phyloP scores from a whole-genome alignment of 2,113 vertebrate genomes.

The Callipepla squamata region DNA sequence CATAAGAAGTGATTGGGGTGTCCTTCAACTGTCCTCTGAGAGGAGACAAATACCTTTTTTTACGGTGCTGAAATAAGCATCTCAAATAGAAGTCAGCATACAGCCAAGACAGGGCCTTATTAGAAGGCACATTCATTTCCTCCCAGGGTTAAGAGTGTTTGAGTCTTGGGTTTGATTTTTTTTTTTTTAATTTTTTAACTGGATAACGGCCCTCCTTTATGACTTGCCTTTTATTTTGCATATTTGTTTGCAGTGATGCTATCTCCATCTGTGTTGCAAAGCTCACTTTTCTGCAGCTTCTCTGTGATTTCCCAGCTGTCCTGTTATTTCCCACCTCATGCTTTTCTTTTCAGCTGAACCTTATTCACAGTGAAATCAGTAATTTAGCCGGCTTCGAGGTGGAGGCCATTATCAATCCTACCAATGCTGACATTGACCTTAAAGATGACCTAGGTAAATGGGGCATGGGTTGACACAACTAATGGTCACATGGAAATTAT shows the following conservation, averaged over 20 bases:
- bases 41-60: neutral
- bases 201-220: conserved; percentile 28
- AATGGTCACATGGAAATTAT: conserved; percentile 83
- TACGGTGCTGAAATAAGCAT: neutral
- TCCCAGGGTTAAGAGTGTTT: conserved; percentile 29
- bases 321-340: conserved; percentile 85
- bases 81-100: neutral
- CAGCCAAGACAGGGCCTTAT: neutral
- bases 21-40: neutral
- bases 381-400: conserved; percentile 99
- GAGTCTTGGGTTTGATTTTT: conserved; percentile 71
- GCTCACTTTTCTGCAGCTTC: conserved; percentile 79
- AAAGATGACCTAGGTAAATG: conserved; percentile 99
- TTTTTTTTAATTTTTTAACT: neutral
- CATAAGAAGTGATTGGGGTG: neutral
- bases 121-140: neutral
- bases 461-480: conserved; percentile 80
- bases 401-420: conserved; percentile 99
- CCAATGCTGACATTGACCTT: conserved; percentile 99
- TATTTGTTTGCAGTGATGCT: conserved; percentile 74
- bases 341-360: conserved; percentile 96
- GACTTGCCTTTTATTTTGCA: conserved; percentile 74
- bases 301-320: conserved; percentile 82
- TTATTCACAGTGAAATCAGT: conserved; percentile 99
- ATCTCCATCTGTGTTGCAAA: conserved; percentile 77